phyloP scores from a whole-genome alignment of 1,140 invertebrate species.

The Armadillidium nasatum region DNA sequence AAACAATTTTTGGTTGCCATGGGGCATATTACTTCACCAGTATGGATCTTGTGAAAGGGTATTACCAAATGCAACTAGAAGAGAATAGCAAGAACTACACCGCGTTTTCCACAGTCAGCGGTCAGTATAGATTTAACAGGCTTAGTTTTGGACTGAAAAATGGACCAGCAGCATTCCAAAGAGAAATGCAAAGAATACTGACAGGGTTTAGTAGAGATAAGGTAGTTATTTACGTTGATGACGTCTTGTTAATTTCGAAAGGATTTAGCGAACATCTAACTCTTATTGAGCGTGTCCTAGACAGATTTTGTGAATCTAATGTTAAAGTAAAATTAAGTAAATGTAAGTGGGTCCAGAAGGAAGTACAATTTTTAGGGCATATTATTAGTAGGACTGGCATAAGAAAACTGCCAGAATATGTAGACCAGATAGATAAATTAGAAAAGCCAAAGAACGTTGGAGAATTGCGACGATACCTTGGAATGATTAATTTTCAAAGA shows the following conservation, averaged over 20 bases:
- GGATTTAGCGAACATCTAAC: background rate
- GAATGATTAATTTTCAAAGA: background rate
- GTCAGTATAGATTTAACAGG: background rate
- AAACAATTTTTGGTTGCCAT: constrained; percentile 3
- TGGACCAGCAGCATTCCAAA: constrained; percentile 19
- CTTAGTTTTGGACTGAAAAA: constrained; percentile 18
- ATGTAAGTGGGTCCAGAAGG: background rate
- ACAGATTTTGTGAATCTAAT: background rate
- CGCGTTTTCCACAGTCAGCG: background rate
- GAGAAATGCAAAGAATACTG: constrained; percentile 19
- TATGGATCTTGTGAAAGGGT: constrained; percentile 8
- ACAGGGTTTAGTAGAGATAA: background rate
- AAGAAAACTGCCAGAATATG: background rate
- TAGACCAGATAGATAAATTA: background rate
- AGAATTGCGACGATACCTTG: no score
- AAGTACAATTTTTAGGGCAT: background rate
- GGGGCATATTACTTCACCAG: background rate
- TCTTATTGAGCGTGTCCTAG: background rate
- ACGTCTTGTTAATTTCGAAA: background rate
- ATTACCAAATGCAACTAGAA: no score
- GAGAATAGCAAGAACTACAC: no score
- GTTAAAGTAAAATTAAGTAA: background rate
- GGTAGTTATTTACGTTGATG: background rate
- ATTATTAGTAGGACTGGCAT: background rate
- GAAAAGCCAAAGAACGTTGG: background rate